Base-by-base conservation (phyloP, 2,113 vertebrate species). In the Paraplagusia blochii region DNA sequence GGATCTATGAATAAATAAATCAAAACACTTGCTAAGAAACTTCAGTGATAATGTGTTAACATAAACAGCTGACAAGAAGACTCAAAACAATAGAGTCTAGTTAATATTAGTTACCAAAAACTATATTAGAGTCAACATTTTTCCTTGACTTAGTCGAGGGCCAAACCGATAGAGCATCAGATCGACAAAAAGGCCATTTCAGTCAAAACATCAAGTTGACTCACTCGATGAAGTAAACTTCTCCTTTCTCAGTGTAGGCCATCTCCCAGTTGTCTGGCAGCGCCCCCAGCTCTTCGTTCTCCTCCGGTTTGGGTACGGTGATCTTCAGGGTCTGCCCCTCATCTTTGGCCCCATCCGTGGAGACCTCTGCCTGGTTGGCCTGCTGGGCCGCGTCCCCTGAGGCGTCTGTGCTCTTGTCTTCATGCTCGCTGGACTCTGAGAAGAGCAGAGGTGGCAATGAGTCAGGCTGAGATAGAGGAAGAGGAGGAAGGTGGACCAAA, bases 171-270 rank as follows among this genome's bases (percentile, higher is more conserved):
- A n/a, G n/a, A n/a, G n/a, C n/a, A n/a, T n/a, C 22, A 29, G 22
- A 2, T 29, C 6, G 22, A 29, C 22, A 2, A 29, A 29, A 29
- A 29, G 6, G 22, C 22, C 3, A 6, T 29, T 29, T 29, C 22
- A 6, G 22, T 29, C 22, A 29, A 29, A 29, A 29, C 22, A 29
- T 29, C 22, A 4, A 29, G 2, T 29, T 29, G 35, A 94, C 95
- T 95, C 76, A 99, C 97, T 99, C 97, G 70, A 99, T 99, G 79
- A 98, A 99, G 88, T 99, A 98, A 71, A 99, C 95, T 89, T 99
- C 97, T 17, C 96, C 97, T 68, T 98, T 98, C 85, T 99, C 97
- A 5, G 97, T 99, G 77, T 98, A 99, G 39, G 97, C 97, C 95
- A 99, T 98, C 90, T 99, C 97, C 95, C 97, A 99, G 86, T 98